These are phyloP conservation scores for Spilosoma lubricipeda DNA, from an alignment of 2,888 invertebrate species.

Conservation along the genomic window DNA sequence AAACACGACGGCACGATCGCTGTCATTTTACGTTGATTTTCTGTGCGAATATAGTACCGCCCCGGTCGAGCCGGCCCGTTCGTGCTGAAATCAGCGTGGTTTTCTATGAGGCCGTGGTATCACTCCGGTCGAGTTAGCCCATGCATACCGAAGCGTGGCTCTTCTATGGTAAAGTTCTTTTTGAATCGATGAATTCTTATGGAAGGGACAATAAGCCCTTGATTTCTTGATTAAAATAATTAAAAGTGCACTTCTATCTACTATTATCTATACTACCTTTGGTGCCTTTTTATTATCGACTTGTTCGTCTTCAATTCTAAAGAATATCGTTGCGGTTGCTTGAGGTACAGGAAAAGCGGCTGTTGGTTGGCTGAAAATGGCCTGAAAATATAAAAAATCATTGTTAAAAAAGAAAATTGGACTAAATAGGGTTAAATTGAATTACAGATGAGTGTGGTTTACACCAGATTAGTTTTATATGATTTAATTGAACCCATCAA, in stretches of 20 bases:
- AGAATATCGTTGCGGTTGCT: slow-evolving; percentile 74
- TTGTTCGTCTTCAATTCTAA: slow-evolving; percentile 70
- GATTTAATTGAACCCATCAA: background rate
- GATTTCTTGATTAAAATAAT: background rate
- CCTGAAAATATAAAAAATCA: slow-evolving; percentile 55
- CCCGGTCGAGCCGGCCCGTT: too few relatives aligned
- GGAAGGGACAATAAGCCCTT: too few relatives aligned
- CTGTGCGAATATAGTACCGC: too few relatives aligned
- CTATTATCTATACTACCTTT: slow-evolving; percentile 46
- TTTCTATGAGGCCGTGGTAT: too few relatives aligned
- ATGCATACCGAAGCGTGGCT: too few relatives aligned
- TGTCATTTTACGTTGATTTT: too few relatives aligned
- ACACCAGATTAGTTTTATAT: background rate
- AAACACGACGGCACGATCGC: too few relatives aligned
- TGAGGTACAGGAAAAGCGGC: slow-evolving; percentile 75
- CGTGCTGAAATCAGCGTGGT: too few relatives aligned
- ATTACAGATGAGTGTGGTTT: background rate
- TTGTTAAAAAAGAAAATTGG: background rate
- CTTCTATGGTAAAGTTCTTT: too few relatives aligned
- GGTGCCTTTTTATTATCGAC: slow-evolving; percentile 58
- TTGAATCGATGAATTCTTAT: too few relatives aligned
- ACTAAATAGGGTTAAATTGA: background rate
- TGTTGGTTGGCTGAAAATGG: slow-evolving; percentile 78
- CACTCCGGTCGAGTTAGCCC: too few relatives aligned
- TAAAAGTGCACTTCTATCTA: background rate